phyloP scores from a whole-genome alignment of 2,113 vertebrate genomes.

The Lasiurus cinereus region DNA sequence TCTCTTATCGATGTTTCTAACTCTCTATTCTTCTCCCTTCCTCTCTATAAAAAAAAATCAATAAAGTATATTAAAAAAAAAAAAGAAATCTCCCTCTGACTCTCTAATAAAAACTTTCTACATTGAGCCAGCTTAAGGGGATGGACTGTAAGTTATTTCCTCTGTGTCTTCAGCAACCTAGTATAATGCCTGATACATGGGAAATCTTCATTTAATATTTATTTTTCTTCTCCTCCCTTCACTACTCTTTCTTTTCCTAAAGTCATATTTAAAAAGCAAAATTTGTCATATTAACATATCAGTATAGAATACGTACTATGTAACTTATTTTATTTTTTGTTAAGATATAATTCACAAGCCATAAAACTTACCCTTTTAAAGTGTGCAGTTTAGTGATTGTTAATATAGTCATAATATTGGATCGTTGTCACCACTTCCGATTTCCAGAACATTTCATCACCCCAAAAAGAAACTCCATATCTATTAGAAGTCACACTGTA shows the following conservation, averaged over 20 bases:
- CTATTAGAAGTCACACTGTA: neutral
- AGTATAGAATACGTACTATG: neutral
- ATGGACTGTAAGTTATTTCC: neutral
- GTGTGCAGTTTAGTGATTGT: neutral
- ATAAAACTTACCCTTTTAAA: neutral
- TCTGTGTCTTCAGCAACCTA: neutral
- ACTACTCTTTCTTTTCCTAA: neutral
- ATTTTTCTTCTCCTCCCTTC: neutral
- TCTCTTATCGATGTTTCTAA: no score
- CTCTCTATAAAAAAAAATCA: no score
- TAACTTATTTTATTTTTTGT: slow-evolving; percentile 26
- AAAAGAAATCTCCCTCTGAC: neutral
- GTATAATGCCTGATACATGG: neutral
- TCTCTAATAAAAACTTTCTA: neutral
- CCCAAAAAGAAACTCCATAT: neutral
- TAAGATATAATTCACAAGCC: neutral
- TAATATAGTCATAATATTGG: neutral
- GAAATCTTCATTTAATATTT: neutral
- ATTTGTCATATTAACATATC: neutral
- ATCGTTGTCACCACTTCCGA: neutral
- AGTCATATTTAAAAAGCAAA: neutral
- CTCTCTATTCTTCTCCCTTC: no score
- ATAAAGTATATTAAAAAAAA: no score
- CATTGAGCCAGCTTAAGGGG: neutral
- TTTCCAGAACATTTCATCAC: neutral